Percentiles rank a stretch among this genome's conserved stretches.
phyloP scores from a whole-genome alignment of 30 jellyfish, hydroid and myxozoan genomes.

The Cassiopea andromeda region DNA sequence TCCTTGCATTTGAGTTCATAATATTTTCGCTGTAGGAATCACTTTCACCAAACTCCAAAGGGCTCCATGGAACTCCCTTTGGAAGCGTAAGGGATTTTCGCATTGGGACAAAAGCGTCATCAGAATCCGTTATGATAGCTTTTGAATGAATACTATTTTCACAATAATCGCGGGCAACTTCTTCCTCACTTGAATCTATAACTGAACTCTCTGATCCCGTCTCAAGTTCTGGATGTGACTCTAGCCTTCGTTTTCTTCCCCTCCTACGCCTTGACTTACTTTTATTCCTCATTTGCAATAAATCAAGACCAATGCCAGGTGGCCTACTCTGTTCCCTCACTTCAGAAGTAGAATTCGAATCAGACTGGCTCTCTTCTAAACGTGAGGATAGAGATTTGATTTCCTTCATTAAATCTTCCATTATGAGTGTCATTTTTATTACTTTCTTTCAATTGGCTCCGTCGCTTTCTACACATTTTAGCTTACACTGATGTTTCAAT shows the following conservation, averaged over 20 bases:
- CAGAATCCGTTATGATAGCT: slow-evolving; percentile 81
- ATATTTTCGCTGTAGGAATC: slow-evolving; percentile 91
- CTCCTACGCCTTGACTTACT: slow-evolving; percentile 54
- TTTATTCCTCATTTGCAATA: slow-evolving; percentile 64
- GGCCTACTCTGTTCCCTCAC: slow-evolving; percentile 37
- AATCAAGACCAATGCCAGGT: slow-evolving; percentile 52
- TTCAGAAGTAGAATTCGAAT: slow-evolving; percentile 70
- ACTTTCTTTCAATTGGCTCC: neutral
- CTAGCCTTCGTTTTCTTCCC: slow-evolving; percentile 77
- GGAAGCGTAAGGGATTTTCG: slow-evolving; percentile 60
- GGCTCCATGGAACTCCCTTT: slow-evolving; percentile 80
- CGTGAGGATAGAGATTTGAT: slow-evolving; percentile 74
- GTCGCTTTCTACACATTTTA: neutral
- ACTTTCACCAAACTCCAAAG: slow-evolving; percentile 88
- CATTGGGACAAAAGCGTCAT: slow-evolving; percentile 77
- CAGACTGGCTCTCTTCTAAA: slow-evolving; percentile 74
- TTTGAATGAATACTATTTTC: slow-evolving; percentile 68
- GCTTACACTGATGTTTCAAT: neutral
- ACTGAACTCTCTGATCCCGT: slow-evolving; percentile 73
- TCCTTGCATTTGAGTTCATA: slow-evolving; percentile 46
- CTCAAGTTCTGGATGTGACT: slow-evolving; percentile 68
- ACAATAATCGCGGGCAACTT: slow-evolving; percentile 79
- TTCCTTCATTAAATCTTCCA: slow-evolving; percentile 92
- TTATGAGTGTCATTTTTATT: slow-evolving; percentile 48
- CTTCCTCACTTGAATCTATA: slow-evolving; percentile 89